phyloP scores from a whole-genome alignment of 2,888 invertebrate species.

The Gibbula magus region DNA sequence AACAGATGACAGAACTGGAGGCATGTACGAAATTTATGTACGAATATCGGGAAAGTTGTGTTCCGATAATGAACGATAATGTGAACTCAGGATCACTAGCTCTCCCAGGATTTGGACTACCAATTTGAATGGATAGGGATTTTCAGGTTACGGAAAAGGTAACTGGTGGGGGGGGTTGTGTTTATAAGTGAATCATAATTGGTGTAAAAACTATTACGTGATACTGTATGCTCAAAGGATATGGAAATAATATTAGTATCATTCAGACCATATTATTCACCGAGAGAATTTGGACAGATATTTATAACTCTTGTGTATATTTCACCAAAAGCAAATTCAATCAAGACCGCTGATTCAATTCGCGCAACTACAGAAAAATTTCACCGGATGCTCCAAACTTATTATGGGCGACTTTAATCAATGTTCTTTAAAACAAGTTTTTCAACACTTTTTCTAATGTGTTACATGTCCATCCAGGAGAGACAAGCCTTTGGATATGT shows the following conservation, averaged over 20 bases:
- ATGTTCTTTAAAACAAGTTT: background rate
- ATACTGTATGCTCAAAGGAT: too few species aligned
- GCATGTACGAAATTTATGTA: too few species aligned
- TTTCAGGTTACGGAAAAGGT: too few species aligned
- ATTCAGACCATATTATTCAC: background rate
- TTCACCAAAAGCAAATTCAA: background rate
- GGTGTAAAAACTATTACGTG: too few species aligned
- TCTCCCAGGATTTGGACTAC: too few species aligned
- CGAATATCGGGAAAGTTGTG: too few species aligned
- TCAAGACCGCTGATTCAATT: background rate
- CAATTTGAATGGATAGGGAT: too few species aligned
- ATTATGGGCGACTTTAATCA: slow-evolving; percentile 9
- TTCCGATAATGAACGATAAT: too few species aligned
- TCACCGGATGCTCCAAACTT: background rate
- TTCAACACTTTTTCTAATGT: background rate
- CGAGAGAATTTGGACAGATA: background rate
- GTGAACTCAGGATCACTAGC: too few species aligned
- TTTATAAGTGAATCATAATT: too few species aligned
- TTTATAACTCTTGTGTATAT: slow-evolving; percentile 7
- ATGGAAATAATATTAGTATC: background rate
- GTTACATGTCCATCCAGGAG: background rate
- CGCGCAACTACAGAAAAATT: background rate
- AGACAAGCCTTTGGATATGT: slow-evolving; percentile 7
- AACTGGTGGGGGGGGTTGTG: too few species aligned
- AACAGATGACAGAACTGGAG: too few species aligned